These are phyloP conservation scores for Rhizomys pruinosus DNA, from an alignment of 2,113 vertebrate genomes.

Conservation along the genomic window DNA sequence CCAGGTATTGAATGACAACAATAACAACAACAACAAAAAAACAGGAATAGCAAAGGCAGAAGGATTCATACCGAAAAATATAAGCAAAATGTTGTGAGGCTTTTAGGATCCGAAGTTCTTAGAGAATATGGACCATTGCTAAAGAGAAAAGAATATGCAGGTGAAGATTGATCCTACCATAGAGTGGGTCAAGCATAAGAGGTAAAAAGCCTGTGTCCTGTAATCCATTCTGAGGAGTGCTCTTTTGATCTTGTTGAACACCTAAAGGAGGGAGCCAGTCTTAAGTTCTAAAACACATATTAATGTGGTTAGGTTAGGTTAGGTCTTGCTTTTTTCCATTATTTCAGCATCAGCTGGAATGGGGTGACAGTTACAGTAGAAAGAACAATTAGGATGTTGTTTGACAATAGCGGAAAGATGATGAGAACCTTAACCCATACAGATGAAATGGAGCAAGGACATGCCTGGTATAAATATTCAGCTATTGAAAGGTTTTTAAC, in stretches of 20 bases:
- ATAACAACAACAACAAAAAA: too few relatives aligned
- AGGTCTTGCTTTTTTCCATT: neutral
- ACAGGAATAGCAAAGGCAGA: neutral
- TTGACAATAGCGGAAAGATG: neutral
- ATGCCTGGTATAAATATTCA: neutral
- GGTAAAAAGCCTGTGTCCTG: fast-evolving
- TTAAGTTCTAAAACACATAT: neutral
- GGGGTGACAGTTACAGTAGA: neutral
- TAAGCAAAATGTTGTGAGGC: neutral
- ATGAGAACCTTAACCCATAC: neutral
- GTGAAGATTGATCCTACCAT: neutral
- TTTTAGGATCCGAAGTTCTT: neutral
- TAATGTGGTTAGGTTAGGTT: neutral
- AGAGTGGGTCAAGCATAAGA: neutral
- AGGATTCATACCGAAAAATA: neutral
- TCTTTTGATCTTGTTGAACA: neutral
- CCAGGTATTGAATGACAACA: neutral
- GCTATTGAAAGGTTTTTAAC: neutral
- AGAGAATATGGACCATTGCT: neutral
- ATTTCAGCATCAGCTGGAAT: neutral
- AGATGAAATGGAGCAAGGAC: neutral
- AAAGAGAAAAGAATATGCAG: neutral
- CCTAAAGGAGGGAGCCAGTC: neutral
- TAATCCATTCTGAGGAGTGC: neutral
- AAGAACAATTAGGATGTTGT: neutral